These are phyloP conservation scores for Caenorhabditis becei DNA, from an alignment of 2,888 invertebrate genomes.

Conservation along the genomic window DNA sequence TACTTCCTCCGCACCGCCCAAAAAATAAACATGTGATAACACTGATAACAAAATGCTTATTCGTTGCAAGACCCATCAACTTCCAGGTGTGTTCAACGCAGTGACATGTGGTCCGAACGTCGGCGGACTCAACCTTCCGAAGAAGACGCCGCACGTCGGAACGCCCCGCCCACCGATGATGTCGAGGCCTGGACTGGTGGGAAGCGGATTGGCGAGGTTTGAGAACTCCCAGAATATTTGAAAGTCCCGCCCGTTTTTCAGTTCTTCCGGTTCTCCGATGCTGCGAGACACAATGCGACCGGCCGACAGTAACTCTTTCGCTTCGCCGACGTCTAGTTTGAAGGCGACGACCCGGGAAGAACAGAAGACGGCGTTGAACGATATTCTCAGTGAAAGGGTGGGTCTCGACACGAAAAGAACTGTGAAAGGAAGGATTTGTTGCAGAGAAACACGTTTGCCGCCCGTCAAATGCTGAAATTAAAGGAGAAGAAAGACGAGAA, in stretches of 20 bases:
- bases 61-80: too few relatives aligned
- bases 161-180: background rate
- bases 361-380: conserved; percentile 54
- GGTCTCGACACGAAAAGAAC: too few relatives aligned
- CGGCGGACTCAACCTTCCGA: conserved; percentile 28
- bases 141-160: background rate
- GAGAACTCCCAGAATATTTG: background rate
- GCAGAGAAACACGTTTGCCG: conserved; percentile 56
- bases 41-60: too few relatives aligned
- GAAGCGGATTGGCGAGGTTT: conserved; percentile 20
- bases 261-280: conserved; percentile 39
- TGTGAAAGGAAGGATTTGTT: background rate
- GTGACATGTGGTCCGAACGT: conserved; percentile 53
- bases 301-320: conserved; percentile 39
- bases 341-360: conserved; percentile 62
- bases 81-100: conserved; percentile 59
- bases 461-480: conserved; percentile 53
- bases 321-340: conserved; percentile 36
- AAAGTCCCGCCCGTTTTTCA: background rate
- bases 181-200: conserved; percentile 2
- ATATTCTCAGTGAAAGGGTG: conserved; percentile 56
- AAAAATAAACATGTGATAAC: too few relatives aligned
- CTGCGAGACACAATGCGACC: conserved; percentile 60
- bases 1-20: too few relatives aligned
- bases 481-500: conserved; percentile 45